These are phyloP conservation scores for Cetoscarus ocellatus DNA, from an alignment of 2,797 vertebrate genomes.

Conservation along the genomic window DNA sequence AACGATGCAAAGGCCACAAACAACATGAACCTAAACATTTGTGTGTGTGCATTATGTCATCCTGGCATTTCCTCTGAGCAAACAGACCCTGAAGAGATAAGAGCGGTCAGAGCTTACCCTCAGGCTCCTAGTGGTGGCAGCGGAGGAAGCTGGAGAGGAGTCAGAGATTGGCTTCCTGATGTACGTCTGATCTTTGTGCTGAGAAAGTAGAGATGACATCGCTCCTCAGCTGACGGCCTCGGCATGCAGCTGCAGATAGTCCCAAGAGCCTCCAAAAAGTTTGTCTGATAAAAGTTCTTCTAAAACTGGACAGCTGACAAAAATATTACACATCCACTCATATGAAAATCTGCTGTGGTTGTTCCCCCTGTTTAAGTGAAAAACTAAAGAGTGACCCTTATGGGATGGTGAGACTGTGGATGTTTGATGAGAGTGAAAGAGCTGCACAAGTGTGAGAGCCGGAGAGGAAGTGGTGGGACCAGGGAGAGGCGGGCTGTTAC, in stretches of 20 bases:
- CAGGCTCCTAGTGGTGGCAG: conserved; percentile 87
- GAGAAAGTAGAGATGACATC: conserved; percentile 90
- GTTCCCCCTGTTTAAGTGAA: conserved; percentile 19
- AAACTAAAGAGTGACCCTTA: conserved; percentile 35
- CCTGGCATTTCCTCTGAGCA: conserved; percentile 60
- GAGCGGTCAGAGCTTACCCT: conserved; percentile 84
- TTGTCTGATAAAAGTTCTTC: neutral
- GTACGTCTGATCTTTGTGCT: conserved; percentile 87
- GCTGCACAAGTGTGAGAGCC: conserved; percentile 61
- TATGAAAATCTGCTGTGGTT: conserved; percentile 9
- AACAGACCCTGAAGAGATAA: conserved; percentile 34
- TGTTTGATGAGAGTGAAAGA: conserved; percentile 65
- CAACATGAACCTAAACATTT: neutral
- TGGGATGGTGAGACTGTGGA: conserved; percentile 57
- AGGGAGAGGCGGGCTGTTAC: conserved; percentile 58
- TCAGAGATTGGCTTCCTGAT: conserved; percentile 88
- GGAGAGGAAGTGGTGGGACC: conserved; percentile 57
- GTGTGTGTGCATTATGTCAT: conserved; percentile 31
- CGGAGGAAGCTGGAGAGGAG: conserved; percentile 87
- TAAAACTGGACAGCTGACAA: conserved; percentile 3
- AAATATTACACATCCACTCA: conserved; percentile 1
- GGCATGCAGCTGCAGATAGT: conserved; percentile 44
- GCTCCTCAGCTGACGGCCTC: conserved; percentile 46
- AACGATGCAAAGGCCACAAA: neutral
- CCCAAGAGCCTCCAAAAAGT: conserved; percentile 26